phyloP scores from a whole-genome alignment of 2,113 vertebrate genomes.

The Cercopithecus mona region DNA sequence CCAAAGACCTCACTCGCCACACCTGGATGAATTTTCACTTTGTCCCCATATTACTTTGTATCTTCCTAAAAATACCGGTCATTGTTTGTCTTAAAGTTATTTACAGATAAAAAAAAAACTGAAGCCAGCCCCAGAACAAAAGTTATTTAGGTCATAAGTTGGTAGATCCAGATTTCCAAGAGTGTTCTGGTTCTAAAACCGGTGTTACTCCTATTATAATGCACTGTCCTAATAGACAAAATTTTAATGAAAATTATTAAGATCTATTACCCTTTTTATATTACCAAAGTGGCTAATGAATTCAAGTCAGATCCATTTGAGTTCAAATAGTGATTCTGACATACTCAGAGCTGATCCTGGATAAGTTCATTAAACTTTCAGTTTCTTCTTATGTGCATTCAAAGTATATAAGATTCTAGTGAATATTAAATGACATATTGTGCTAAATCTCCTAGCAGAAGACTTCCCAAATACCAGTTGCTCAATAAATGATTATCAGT shows the following conservation, averaged over 20 bases:
- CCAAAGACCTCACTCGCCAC: background rate
- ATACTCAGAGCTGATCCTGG: background rate
- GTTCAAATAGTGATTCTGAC: background rate
- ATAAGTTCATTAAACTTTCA: slow-evolving; percentile 9
- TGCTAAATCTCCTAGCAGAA: background rate
- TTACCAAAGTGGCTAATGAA: background rate
- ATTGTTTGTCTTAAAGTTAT: background rate
- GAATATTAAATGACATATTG: background rate
- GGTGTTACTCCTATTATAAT: background rate
- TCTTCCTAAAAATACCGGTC: background rate
- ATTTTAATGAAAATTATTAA: background rate
- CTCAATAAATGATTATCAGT: background rate
- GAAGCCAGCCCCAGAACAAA: background rate
- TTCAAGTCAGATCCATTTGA: background rate
- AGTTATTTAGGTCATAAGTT: background rate
- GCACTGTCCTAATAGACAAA: background rate
- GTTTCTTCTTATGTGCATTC: background rate
- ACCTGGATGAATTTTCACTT: background rate
- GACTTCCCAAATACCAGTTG: background rate
- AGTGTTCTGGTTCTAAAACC: background rate
- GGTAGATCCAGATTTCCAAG: background rate
- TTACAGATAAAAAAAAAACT: background rate
- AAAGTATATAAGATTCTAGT: background rate
- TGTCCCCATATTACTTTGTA: background rate
- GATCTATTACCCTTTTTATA: background rate